Conservation (phyloP, 1,140 invertebrate genomes). For the Hesperophylax magnus region DNA sequence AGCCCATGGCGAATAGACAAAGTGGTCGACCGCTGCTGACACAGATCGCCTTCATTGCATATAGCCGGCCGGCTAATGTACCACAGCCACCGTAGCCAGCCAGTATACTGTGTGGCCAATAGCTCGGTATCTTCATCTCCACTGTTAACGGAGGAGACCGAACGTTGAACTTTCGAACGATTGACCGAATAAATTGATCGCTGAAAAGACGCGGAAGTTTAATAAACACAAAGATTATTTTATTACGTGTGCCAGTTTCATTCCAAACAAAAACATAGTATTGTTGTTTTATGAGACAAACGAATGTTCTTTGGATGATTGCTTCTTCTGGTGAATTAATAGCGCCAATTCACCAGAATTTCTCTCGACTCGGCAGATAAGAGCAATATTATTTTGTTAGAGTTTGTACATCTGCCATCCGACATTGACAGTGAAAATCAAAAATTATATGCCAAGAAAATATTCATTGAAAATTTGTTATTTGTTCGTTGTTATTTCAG, state of each 20-base stretch:
- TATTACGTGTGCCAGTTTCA: conserved; percentile 16
- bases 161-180: conserved; percentile 34
- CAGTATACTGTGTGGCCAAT: neutral
- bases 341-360: too few relatives aligned
- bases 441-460: too few relatives aligned
- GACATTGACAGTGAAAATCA: too few relatives aligned
- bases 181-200: conserved; percentile 38
- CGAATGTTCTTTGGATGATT: too few relatives aligned
- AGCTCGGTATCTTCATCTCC: neutral
- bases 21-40: conserved; percentile 34
- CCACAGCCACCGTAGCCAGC: neutral
- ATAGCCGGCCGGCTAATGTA: neutral
- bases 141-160: neutral
- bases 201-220: conserved; percentile 32
- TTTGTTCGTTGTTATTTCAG: too few relatives aligned
- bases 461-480: too few relatives aligned
- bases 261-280: neutral
- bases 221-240: conserved; percentile 10
- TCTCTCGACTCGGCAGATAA: too few relatives aligned
- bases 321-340: too few relatives aligned
- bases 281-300: too few relatives aligned
- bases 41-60: conserved; percentile 21
- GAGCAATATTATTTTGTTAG: too few relatives aligned
- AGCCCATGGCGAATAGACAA: conserved; percentile 27
- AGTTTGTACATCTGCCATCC: too few relatives aligned